Evolutionary conservation across 64 coral and sea anemone species (phyloP), one percentile per base, ranked within the genome.

Genomic region (Exaiptasia diaphana): DNA sequence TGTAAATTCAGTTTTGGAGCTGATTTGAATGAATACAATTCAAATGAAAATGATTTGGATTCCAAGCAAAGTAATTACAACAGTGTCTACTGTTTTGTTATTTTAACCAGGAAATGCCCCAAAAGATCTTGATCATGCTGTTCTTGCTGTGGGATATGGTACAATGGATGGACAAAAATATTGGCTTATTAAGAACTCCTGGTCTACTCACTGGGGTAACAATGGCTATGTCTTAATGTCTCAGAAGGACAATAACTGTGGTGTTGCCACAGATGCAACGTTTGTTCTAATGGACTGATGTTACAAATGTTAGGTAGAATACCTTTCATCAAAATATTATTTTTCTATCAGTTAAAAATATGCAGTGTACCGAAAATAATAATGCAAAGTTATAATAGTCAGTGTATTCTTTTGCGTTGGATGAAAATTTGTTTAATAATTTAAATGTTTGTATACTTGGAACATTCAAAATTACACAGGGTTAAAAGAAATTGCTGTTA

Each of bases 131-230:
- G 91, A 94, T 78, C 94, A 97, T 35, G 88, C 94, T 41, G 94
- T 97, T 15, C 71, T 97, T 22, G 94, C 94, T 45, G 94, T 97
- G 57, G 94, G 94, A 25, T 97, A 97, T 53, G 94, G 94, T 15
- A 92, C 84, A 48, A 55, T 88, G 74, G 37, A 75, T 50, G 94
- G 85, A 22, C 50, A 97, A 37, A 26, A 62, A 5, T 97, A 97
- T 57, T 97, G 94, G 94, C 56, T 97, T 30, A 64, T 97, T 14
- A 97, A 97, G 65, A 97, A 97, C 44, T 97, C 94, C 42, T 97
- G 94, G 94, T 97, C 94, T 29, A 97, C 94, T 36, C 79, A 97
- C 79, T 97, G 94, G 94, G 94, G 94, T 24, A 85, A 92, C 67
- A 76, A 85, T 73, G 94, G 94, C 25, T 97, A 88, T 30, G 79